These are phyloP conservation scores for Xenus cinereus DNA, from an alignment of 2,113 vertebrate genomes.

Conservation along the genomic window DNA sequence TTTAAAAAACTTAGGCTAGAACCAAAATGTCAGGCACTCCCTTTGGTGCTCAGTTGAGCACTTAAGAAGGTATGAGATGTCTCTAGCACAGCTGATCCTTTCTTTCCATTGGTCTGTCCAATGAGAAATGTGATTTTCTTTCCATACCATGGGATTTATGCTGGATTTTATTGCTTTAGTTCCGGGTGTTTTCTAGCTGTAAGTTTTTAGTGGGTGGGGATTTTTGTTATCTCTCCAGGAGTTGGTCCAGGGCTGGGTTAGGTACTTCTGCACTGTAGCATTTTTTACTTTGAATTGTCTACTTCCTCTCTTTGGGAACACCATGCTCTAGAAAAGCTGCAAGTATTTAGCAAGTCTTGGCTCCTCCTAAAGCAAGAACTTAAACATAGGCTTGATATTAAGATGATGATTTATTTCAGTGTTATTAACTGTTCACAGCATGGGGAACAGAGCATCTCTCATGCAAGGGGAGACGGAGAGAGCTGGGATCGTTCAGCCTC, in stretches of 20 bases:
- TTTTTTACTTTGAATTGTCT: not conserved
- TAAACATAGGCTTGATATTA: not conserved
- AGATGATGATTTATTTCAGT: not conserved
- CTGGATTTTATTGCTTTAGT: not conserved
- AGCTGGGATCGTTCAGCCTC: not conserved
- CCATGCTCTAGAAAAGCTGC: not conserved
- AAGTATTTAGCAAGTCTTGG: not conserved
- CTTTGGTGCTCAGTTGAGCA: not conserved
- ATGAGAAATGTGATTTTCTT: not conserved
- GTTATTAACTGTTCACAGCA: not conserved
- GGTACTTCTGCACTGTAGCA: not conserved
- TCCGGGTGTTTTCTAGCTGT: not conserved
- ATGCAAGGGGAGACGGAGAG: not conserved
- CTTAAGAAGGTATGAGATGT: not conserved
- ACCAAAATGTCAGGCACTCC: not conserved
- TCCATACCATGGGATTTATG: not conserved
- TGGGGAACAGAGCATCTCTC: not conserved
- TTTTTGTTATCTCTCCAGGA: not conserved
- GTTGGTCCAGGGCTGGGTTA: not conserved
- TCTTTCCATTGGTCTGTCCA: not conserved
- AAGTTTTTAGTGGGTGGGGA: not conserved
- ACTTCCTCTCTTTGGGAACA: not conserved
- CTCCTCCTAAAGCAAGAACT: not conserved
- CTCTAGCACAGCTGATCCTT: not conserved
- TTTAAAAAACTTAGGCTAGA: not conserved